Conservation (phyloP, 1,140 invertebrate species). For the Drosophila carrolli region DNA sequence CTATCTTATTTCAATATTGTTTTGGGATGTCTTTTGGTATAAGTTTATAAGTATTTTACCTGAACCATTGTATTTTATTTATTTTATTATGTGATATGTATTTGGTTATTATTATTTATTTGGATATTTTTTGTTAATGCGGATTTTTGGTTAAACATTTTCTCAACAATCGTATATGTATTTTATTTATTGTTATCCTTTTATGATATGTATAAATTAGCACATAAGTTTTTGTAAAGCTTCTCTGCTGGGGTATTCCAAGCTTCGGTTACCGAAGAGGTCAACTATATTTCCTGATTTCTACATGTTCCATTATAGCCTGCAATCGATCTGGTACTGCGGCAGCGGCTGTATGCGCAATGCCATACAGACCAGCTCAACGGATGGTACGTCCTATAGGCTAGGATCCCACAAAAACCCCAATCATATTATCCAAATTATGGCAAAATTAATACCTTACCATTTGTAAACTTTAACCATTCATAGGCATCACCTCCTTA, state of each 20-base stretch:
- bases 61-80: no score
- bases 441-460: background rate
- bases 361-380: constrained; percentile 68
- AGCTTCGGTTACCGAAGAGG: background rate
- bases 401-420: background rate
- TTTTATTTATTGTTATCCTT: no score
- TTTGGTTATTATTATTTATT: no score
- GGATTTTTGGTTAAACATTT: no score
- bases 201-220: background rate
- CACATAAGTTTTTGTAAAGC: background rate
- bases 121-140: no score
- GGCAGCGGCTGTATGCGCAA: constrained; percentile 70
- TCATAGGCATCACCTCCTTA: background rate
- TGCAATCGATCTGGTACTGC: constrained; percentile 81
- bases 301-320: constrained; percentile 32
- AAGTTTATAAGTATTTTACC: no score
- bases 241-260: background rate
- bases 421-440: background rate
- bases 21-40: no score
- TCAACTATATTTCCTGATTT: background rate
- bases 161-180: no score
- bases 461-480: background rate
- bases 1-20: no score
- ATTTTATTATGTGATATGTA: no score
- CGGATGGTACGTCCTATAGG: constrained; percentile 54